A percentile compares a stretch with the other conserved stretches of the same genome.
These are phyloP conservation scores for Lithobates pipiens DNA, from an alignment of 2,797 vertebrate genomes.

Conservation along the genomic window DNA sequence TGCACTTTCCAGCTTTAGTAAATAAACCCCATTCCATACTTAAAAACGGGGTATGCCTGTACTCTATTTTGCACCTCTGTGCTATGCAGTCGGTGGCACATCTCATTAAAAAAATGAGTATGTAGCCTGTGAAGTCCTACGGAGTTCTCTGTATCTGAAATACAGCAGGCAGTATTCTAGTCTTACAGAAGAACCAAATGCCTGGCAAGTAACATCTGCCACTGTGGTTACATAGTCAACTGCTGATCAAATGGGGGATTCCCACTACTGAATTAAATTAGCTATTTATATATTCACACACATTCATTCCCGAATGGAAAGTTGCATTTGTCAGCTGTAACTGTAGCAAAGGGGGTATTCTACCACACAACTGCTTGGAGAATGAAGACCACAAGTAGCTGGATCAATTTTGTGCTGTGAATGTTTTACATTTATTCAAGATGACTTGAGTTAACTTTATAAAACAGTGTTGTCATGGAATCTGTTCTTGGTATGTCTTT, in stretches of 20 bases:
- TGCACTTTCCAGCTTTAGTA: too few species aligned
- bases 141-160: not conserved
- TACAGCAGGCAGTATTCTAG: not conserved
- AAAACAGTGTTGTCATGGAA: not conserved
- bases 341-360: not conserved
- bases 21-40: too few species aligned
- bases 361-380: not conserved
- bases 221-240: not conserved
- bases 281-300: slow-evolving; percentile 7
- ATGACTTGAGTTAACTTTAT: not conserved
- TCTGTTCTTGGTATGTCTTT: not conserved
- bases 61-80: too few species aligned
- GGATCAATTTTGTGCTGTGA: not conserved
- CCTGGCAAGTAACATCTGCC: not conserved
- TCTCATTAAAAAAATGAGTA: too few species aligned
- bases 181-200: not conserved
- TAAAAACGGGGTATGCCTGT: too few species aligned
- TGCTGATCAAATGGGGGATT: slow-evolving; percentile 15
- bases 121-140: too few species aligned
- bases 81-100: too few species aligned
- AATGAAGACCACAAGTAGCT: slow-evolving; percentile 7
- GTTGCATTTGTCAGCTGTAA: slow-evolving; percentile 14
- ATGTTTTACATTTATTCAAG: not conserved
- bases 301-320: slow-evolving; percentile 2
- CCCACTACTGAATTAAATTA: not conserved